Evolutionary conservation across 2,888 invertebrate species (phyloP).

Genomic region (Rhimphoctona megacephalus): DNA sequence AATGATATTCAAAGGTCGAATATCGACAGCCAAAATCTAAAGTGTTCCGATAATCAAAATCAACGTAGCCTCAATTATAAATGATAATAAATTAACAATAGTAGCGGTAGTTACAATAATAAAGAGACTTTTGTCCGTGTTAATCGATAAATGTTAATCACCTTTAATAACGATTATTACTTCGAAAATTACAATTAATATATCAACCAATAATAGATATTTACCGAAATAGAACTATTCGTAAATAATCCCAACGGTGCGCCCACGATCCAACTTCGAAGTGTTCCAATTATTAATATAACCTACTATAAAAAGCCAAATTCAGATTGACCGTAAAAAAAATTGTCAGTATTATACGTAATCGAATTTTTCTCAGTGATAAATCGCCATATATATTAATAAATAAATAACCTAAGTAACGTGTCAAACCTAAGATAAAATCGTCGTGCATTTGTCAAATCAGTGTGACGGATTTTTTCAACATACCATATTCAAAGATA

Average conservation of each 20-base stretch:
- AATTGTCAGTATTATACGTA: slow-evolving; percentile 47
- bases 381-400: neutral
- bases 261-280: slow-evolving; percentile 55
- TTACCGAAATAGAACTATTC: slow-evolving; percentile 21
- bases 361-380: slow-evolving; percentile 21
- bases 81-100: slow-evolving; percentile 35
- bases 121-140: slow-evolving; percentile 29
- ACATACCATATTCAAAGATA: slow-evolving; percentile 31
- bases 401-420: slow-evolving; percentile 23
- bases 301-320: slow-evolving; percentile 45
- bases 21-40: slow-evolving; percentile 67
- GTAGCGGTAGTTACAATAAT: slow-evolving; percentile 9
- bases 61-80: slow-evolving; percentile 61
- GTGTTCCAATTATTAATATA: slow-evolving; percentile 63
- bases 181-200: slow-evolving; percentile 24
- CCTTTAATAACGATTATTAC: slow-evolving; percentile 49
- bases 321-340: neutral
- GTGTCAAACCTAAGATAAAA: slow-evolving; percentile 24
- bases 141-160: slow-evolving; percentile 18
- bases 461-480: slow-evolving; percentile 10
- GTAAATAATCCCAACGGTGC: slow-evolving; percentile 43
- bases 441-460: slow-evolving; percentile 10
- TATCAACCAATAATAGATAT: slow-evolving; percentile 29
- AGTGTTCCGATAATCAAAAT: slow-evolving; percentile 69
- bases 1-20: slow-evolving; percentile 42